Percentiles rank a stretch among this genome's conserved stretches.
phyloP scores from a whole-genome alignment of 1,140 invertebrate species.

The Ips typographus region DNA sequence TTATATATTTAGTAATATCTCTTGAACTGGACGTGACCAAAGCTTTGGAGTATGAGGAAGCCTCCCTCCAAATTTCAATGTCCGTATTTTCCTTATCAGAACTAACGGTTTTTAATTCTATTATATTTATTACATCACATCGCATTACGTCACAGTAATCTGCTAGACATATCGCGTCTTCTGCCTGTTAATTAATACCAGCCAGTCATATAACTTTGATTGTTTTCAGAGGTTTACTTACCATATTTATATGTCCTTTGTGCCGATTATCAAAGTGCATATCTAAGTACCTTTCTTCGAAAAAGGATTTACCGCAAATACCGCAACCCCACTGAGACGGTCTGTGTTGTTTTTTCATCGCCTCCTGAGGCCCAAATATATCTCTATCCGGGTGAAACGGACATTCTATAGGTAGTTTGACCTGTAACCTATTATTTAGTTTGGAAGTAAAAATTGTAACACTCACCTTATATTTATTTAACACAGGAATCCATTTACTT shows the following conservation, averaged over 20 bases:
- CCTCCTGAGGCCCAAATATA: slow-evolving; percentile 82
- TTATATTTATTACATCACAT: slow-evolving; percentile 81
- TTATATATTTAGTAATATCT: slow-evolving; percentile 48
- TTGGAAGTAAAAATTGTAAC: not conserved
- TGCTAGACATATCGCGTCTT: slow-evolving; percentile 87
- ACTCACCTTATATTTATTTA: slow-evolving; percentile 74
- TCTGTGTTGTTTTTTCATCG: slow-evolving; percentile 76
- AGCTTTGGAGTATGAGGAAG: slow-evolving; percentile 66
- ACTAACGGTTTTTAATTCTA: slow-evolving; percentile 63
- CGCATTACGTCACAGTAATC: slow-evolving; percentile 95
- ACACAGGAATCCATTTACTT: slow-evolving; percentile 87
- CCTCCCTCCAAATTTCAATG: slow-evolving; percentile 74
- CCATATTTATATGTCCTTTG: slow-evolving; percentile 81
- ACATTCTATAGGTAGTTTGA: slow-evolving; percentile 80
- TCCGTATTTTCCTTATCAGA: slow-evolving; percentile 66
- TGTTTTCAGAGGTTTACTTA: slow-evolving; percentile 46
- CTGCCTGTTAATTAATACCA: slow-evolving; percentile 61
- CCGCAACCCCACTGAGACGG: slow-evolving; percentile 88
- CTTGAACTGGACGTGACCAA: slow-evolving; percentile 59
- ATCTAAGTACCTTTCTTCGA: slow-evolving; percentile 85
- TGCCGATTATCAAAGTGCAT: slow-evolving; percentile 89
- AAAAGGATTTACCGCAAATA: slow-evolving; percentile 90
- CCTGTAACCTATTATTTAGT: slow-evolving; percentile 7
- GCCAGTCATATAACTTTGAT: slow-evolving; percentile 1
- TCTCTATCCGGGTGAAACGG: slow-evolving; percentile 86